phyloP scores from a whole-genome alignment of 2,113 vertebrate genomes.

The Echinops telfairi region DNA sequence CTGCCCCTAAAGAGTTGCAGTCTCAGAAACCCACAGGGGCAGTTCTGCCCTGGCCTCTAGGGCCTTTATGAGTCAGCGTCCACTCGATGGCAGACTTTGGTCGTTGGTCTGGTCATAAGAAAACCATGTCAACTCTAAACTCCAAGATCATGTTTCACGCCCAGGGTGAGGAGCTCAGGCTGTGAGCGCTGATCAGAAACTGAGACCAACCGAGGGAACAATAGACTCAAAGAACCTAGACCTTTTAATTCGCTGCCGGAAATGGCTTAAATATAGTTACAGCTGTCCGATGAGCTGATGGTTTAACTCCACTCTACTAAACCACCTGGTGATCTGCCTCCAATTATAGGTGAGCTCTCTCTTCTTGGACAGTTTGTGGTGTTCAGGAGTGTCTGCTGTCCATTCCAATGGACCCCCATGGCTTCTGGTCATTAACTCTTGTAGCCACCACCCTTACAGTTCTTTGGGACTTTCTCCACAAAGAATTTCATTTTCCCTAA shows the following conservation, averaged over 20 bases:
- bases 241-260: neutral
- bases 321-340: neutral
- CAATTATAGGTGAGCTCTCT: neutral
- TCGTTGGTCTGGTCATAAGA: neutral
- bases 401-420: neutral
- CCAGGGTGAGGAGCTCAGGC: neutral
- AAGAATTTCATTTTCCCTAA: neutral
- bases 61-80: no score
- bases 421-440: neutral
- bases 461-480: neutral
- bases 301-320: neutral
- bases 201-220: no score
- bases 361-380: neutral
- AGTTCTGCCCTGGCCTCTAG: no score
- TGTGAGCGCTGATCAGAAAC: neutral
- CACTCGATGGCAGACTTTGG: neutral
- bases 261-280: neutral
- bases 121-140: neutral
- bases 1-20: no score
- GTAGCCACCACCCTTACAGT: neutral
- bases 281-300: neutral
- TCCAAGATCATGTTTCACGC: neutral
- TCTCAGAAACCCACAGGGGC: no score
- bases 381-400: neutral
- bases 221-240: neutral